A percentile compares a stretch with the other conserved stretches of the same genome.
Conservation (phyloP, 2,888 invertebrate genomes). For the Chalcosyrphus nemorum region DNA sequence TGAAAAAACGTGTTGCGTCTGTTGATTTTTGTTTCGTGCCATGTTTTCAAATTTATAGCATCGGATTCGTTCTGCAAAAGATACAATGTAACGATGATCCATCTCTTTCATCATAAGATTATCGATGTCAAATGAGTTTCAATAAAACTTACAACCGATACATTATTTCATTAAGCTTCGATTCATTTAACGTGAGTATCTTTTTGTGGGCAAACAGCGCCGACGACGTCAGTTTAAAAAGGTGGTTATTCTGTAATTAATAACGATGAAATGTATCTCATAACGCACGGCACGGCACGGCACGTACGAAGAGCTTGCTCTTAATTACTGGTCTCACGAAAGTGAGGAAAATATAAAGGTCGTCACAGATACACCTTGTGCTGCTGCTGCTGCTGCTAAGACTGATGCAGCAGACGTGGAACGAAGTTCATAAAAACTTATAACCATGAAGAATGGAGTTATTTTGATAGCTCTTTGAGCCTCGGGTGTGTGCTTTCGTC, state of each 20-base stretch:
- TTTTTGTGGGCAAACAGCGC: background rate
- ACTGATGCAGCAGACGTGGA: slow-evolving; percentile 14
- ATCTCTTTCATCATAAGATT: slow-evolving; percentile 18
- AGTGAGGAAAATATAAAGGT: slow-evolving; percentile 60
- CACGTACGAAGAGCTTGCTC: slow-evolving; percentile 21
- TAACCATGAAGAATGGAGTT: slow-evolving; percentile 57
- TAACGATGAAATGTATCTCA: slow-evolving; percentile 52
- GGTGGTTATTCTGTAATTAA: slow-evolving; percentile 44
- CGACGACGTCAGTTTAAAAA: background rate
- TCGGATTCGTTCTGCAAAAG: background rate
- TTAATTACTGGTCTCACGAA: slow-evolving; percentile 45
- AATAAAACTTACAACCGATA: background rate
- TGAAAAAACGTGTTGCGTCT: slow-evolving; percentile 38
- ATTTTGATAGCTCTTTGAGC: slow-evolving; percentile 35
- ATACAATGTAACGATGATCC: slow-evolving; percentile 3
- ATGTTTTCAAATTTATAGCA: slow-evolving; percentile 29
- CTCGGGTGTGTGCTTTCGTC: slow-evolving; percentile 38
- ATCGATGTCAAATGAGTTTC: slow-evolving; percentile 9
- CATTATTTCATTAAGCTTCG: background rate
- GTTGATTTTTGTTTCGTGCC: slow-evolving; percentile 44
- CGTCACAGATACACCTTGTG: slow-evolving; percentile 50
- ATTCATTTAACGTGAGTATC: slow-evolving; percentile 7
- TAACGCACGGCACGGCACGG: slow-evolving; percentile 51
- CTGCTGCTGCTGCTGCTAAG: background rate
- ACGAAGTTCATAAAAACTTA: slow-evolving; percentile 40